Base-by-base conservation (phyloP, 2,888 invertebrate species). In the Eucera pruinosa region DNA sequence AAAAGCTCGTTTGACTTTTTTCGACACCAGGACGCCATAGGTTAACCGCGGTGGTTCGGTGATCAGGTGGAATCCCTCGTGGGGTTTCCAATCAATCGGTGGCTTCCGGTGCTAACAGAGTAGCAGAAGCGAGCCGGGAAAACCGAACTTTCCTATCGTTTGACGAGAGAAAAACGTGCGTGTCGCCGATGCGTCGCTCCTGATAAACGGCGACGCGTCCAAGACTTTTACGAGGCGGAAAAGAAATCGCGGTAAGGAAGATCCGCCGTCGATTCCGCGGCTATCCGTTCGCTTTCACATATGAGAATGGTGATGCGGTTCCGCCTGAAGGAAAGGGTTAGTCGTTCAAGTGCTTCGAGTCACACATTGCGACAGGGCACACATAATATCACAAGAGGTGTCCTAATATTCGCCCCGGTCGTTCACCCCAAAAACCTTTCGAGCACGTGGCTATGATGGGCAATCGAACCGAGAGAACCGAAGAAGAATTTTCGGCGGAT, bases 1-100 rank as follows among this genome's bases (percentile, higher is more conserved):
- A 78, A 71, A 71, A 39, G 25, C 2, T 39, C 23, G 43, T 48
- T 47, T 52, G 62, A 72, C 74, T 89, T 90, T 91, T 89, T 90
- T 89, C 88, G 81, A 66, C 87, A 91, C 79, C 90, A 91, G 91
- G 91, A 84, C 76, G 84, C 43, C 86, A 91, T 91, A 80, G 78
- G 23, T 41, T 41, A 61, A 67, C 7, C 25, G 72, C 55, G 73
- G 78, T 62, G 65, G 67, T 27, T 70, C 65, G 57, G 43, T 50
- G 81, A 87, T 87, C 86, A 90, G 88, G 89, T 87, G 86, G 79
- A 85, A 88, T 87, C 83, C 86, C 83, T 81, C 86, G 86, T 68
- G 87, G 86, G 86, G 90, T 91, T 92, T 92, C 91, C 92, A 92
- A 92, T 92, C 92, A 92, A 92, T 92, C 91, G 91, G 91, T 84